phyloP scores from a whole-genome alignment of 2,888 invertebrate species.

The Andrena trimmerana region DNA sequence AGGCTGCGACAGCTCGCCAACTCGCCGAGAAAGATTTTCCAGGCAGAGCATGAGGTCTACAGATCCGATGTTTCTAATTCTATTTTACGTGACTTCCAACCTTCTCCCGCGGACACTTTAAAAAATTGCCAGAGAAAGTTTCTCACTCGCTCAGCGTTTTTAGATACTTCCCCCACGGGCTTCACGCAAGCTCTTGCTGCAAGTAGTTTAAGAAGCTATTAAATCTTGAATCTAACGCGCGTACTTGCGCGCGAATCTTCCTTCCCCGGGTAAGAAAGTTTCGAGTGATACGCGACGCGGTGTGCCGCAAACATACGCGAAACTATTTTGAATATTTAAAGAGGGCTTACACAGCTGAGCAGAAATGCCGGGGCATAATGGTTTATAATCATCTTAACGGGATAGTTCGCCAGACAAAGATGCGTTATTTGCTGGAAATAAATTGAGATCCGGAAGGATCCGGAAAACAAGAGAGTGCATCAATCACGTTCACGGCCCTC shows the following conservation, averaged over 20 bases:
- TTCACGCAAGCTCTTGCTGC: background rate
- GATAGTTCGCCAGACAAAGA: conserved; percentile 8
- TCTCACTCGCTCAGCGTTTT: background rate
- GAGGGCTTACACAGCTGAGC: background rate
- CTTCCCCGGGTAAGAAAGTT: conserved; percentile 17
- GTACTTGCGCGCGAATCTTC: background rate
- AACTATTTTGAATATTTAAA: conserved; percentile 28
- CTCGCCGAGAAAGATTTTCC: background rate
- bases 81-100: background rate
- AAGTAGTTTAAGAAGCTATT: conserved; percentile 29
- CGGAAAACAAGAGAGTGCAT: conserved; percentile 13
- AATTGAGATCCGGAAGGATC: conserved; percentile 13
- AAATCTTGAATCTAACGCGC: conserved; percentile 23
- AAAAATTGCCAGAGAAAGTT: conserved; percentile 1
- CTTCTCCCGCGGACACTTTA: background rate
- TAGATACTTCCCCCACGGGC: background rate
- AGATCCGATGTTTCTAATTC: background rate
- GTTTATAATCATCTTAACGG: background rate
- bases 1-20: background rate
- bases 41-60: background rate
- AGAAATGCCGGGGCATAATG: no score
- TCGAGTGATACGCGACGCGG: background rate
- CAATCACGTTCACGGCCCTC: conserved; percentile 44
- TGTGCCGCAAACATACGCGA: conserved; percentile 23
- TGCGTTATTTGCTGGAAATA: background rate